Conservation (phyloP, 2,113 vertebrate genomes). For the Solenodon paradoxus region DNA sequence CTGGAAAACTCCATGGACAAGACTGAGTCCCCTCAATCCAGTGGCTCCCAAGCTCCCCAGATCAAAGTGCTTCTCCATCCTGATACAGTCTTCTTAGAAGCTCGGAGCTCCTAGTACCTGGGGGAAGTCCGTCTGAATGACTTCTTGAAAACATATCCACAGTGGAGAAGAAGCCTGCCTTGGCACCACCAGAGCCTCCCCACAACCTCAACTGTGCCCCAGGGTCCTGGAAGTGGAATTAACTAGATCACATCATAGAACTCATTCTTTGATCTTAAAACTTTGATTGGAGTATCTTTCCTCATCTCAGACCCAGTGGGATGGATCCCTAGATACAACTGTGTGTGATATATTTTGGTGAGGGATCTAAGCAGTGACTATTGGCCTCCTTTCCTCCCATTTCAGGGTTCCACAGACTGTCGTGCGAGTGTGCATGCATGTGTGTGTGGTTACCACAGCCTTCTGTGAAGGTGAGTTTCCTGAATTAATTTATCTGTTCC, state of each 20-base stretch:
- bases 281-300: background rate
- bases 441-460: slow-evolving; percentile 61
- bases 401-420: slow-evolving; percentile 68
- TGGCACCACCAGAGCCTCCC: slow-evolving; percentile 66
- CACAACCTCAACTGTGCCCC: slow-evolving; percentile 63
- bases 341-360: background rate
- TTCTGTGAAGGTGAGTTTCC: slow-evolving; percentile 75
- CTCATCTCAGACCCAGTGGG: background rate
- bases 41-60: background rate
- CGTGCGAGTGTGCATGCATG: slow-evolving; percentile 58
- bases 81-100: slow-evolving; percentile 76
- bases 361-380: background rate
- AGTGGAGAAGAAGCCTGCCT: slow-evolving; percentile 81
- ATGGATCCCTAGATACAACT: background rate
- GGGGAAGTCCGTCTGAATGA: slow-evolving; percentile 83
- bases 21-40: slow-evolving; percentile 18
- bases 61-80: slow-evolving; percentile 48
- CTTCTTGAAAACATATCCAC: slow-evolving; percentile 87
- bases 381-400: background rate
- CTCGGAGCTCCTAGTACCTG: slow-evolving; percentile 79
- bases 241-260: slow-evolving; percentile 87
- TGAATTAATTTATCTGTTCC: slow-evolving; percentile 75
- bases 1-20: slow-evolving; percentile 83
- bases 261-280: slow-evolving; percentile 85
- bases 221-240: slow-evolving; percentile 79